Conservation (phyloP, 2,113 vertebrate species). For the Chamaetylas fuelleborni region DNA sequence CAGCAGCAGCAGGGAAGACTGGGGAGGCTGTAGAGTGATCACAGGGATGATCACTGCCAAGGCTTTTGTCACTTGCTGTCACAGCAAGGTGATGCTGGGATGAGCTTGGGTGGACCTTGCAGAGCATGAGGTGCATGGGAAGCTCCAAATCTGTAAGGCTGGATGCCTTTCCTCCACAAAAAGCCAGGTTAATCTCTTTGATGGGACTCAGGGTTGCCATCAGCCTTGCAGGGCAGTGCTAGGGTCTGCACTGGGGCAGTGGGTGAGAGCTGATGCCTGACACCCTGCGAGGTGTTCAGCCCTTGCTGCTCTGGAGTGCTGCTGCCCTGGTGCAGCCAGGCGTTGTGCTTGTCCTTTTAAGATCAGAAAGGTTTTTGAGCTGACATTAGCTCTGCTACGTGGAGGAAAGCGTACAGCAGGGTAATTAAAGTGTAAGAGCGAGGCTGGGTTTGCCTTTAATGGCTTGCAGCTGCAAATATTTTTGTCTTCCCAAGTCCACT, state of each 20-base stretch:
- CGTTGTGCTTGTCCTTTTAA: not conserved
- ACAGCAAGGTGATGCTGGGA: not conserved
- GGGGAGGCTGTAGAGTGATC: not conserved
- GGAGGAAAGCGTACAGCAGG: constrained; percentile 40
- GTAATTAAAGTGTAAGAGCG: constrained; percentile 62
- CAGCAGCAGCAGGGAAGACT: not conserved
- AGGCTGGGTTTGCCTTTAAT: constrained; percentile 67
- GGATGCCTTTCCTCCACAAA: not conserved
- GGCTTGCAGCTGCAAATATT: constrained; percentile 77
- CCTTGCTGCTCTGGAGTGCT: not conserved
- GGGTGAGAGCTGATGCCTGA: rapidly evolving
- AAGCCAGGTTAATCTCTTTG: not conserved
- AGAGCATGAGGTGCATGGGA: rapidly evolving
- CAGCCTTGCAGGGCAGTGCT: not conserved
- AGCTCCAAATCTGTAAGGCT: rapidly evolving
- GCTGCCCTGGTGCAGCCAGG: not conserved
- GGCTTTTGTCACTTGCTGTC: not conserved
- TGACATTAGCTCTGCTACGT: constrained; percentile 18
- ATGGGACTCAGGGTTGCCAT: not conserved
- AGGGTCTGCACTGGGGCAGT: rapidly evolving
- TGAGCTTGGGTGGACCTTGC: not conserved
- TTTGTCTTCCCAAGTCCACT: constrained; percentile 46
- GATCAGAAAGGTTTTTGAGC: constrained; percentile 58
- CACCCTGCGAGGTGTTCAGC: rapidly evolving
- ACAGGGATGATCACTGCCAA: not conserved